Conservation (phyloP, 2,888 invertebrate species). For the Romanomermis culicivorax region DNA sequence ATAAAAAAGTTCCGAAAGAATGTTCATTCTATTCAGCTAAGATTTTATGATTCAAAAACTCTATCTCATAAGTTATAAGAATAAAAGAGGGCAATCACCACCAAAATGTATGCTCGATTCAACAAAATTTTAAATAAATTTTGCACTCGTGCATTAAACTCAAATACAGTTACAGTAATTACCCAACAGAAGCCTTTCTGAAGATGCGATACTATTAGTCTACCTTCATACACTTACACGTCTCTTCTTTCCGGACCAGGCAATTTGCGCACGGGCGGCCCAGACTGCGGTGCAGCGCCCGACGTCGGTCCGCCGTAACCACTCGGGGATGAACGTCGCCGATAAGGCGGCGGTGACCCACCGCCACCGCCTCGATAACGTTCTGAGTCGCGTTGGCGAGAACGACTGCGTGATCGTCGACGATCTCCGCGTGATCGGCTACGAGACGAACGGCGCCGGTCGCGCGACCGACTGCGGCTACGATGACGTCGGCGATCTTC, state of each 20-base stretch:
- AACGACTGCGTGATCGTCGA: conserved; percentile 16
- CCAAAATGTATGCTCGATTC: background rate
- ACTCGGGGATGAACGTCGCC: conserved; percentile 76
- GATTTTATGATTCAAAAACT: too few relatives aligned
- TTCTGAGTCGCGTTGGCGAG: conserved; percentile 4
- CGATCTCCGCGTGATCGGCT: conserved; percentile 12
- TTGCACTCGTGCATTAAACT: too few relatives aligned
- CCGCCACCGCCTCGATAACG: conserved; percentile 6
- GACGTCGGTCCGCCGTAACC: conserved; percentile 44
- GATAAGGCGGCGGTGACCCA: conserved; percentile 67
- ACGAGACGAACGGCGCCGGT: background rate
- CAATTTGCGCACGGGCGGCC: conserved; percentile 42
- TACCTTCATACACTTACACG: conserved; percentile 18
- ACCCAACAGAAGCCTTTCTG: too few relatives aligned
- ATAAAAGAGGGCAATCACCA: background rate
- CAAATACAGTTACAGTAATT: too few relatives aligned
- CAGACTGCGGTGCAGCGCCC: too few relatives aligned
- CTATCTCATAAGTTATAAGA: too few relatives aligned
- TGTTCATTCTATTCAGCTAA: background rate
- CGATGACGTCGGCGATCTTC: conserved; percentile 17
- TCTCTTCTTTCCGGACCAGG: conserved; percentile 36
- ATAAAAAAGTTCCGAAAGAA: background rate
- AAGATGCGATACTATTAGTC: conserved; percentile 2
- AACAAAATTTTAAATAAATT: too few relatives aligned
- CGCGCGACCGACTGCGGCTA: background rate